Conservation (phyloP, 2,888 invertebrate genomes). For the Apoda limacodes region DNA sequence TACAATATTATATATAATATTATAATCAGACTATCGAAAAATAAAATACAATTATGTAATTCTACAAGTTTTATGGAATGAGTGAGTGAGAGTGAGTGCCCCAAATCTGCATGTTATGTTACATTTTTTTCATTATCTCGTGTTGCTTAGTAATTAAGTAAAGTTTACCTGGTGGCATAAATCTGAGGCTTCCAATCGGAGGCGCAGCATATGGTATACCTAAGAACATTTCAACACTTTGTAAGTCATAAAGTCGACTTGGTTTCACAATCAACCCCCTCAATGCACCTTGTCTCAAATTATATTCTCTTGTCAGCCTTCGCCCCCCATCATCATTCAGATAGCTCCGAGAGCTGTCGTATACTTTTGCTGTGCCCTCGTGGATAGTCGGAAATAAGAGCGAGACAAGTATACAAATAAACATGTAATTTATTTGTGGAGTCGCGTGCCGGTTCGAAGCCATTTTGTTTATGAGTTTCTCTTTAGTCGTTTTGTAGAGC, state of each 20-base stretch:
- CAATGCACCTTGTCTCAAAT: constrained; percentile 75
- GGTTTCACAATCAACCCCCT: constrained; percentile 77
- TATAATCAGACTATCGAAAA: no score
- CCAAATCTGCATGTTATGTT: no score
- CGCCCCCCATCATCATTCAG: constrained; percentile 42
- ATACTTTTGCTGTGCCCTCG: constrained; percentile 44
- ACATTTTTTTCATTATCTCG: no score
- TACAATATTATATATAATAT: no score
- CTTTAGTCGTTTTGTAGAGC: constrained; percentile 42
- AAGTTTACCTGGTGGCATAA: constrained; percentile 88
- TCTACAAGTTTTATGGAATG: no score
- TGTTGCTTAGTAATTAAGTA: no score
- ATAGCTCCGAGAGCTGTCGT: constrained; percentile 40
- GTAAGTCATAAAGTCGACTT: constrained; percentile 67
- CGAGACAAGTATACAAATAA: constrained; percentile 62
- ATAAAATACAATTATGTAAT: no score
- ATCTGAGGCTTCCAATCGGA: constrained; percentile 78
- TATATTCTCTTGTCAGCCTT: constrained; percentile 70
- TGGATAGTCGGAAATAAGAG: constrained; percentile 54
- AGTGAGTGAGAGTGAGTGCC: no score
- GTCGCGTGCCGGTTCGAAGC: constrained; percentile 56
- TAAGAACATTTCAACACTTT: constrained; percentile 78
- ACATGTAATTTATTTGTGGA: constrained; percentile 56
- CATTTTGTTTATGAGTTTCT: constrained; percentile 56
- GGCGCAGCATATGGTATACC: constrained; percentile 88